Evolutionary conservation across 2,797 vertebrate genomes (phyloP).

Genomic region (Delichon dasypus): DNA sequence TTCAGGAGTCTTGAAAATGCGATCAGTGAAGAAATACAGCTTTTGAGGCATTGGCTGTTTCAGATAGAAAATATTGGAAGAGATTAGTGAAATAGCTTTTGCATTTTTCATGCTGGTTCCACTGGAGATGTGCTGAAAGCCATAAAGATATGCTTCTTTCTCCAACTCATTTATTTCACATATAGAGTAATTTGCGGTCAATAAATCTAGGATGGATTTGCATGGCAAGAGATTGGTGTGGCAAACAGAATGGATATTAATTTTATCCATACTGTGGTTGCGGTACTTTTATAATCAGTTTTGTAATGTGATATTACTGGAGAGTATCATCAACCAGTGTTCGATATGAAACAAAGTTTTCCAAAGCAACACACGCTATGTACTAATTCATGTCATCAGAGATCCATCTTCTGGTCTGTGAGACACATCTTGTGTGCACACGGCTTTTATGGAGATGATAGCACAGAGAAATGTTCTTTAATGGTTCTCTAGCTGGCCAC

Average conservation of each 20-base stretch:
- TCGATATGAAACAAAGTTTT: slow-evolving; percentile 61
- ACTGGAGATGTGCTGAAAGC: slow-evolving; percentile 55
- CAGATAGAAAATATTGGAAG: slow-evolving; percentile 30
- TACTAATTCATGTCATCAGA: slow-evolving; percentile 36
- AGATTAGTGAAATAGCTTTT: slow-evolving; percentile 42
- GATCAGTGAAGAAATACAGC: neutral
- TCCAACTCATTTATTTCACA: slow-evolving; percentile 60
- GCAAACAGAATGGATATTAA: slow-evolving; percentile 44
- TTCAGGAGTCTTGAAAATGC: neutral
- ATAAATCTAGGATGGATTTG: slow-evolving; percentile 55
- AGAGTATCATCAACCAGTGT: slow-evolving; percentile 36
- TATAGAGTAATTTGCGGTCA: slow-evolving; percentile 53
- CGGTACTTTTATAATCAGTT: slow-evolving; percentile 40
- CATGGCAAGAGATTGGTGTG: slow-evolving; percentile 22
- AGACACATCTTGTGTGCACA: slow-evolving; percentile 46
- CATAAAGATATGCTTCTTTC: slow-evolving; percentile 60
- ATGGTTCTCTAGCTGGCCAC: neutral
- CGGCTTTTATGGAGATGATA: slow-evolving; percentile 24
- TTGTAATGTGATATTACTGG: slow-evolving; percentile 42
- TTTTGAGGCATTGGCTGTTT: slow-evolving; percentile 21
- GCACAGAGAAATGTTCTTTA: slow-evolving; percentile 1
- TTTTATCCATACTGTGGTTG: slow-evolving; percentile 34
- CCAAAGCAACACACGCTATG: slow-evolving; percentile 43
- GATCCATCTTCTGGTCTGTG: slow-evolving; percentile 18
- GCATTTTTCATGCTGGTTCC: slow-evolving; percentile 50